Percentiles rank a stretch among this genome's conserved stretches.
These are phyloP conservation scores for Pomacea maculata DNA, from an alignment of 1,140 invertebrate genomes.

Conservation along the genomic window DNA sequence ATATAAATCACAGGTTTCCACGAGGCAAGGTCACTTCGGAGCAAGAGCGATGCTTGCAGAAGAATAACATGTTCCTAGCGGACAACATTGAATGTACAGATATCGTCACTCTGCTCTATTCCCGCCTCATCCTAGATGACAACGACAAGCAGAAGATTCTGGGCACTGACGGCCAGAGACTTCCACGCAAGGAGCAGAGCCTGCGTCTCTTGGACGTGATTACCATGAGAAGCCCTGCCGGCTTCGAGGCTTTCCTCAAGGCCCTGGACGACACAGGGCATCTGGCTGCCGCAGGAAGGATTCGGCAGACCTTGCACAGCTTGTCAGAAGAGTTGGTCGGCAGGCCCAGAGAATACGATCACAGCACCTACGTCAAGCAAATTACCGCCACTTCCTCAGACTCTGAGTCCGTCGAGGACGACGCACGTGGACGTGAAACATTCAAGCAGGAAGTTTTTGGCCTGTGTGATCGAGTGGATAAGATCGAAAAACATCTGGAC, in stretches of 20 bases:
- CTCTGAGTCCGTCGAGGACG: background rate
- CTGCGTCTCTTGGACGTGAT: background rate
- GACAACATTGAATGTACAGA: background rate
- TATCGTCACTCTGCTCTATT: background rate
- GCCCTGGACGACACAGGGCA: background rate
- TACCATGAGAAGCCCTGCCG: background rate
- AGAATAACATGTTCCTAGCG: background rate
- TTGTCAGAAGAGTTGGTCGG: background rate
- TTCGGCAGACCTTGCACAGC: background rate
- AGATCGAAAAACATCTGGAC: background rate
- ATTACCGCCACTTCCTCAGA: background rate
- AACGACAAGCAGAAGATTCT: conserved; percentile 3
- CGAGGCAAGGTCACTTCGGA: background rate
- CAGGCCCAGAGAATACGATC: background rate
- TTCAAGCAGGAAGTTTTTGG: background rate
- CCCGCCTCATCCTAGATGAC: background rate
- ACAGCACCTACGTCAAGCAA: background rate
- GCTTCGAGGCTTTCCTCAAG: background rate
- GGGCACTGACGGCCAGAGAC: background rate
- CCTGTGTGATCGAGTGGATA: background rate
- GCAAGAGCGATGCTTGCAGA: background rate
- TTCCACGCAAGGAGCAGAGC: background rate
- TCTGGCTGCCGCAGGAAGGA: background rate
- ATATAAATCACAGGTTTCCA: background rate
- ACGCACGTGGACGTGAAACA: background rate